Percentiles rank a stretch among this genome's conserved stretches.
Evolutionary conservation across 2,113 vertebrate species (phyloP).

Genomic region (Sinosuthora webbiana): DNA sequence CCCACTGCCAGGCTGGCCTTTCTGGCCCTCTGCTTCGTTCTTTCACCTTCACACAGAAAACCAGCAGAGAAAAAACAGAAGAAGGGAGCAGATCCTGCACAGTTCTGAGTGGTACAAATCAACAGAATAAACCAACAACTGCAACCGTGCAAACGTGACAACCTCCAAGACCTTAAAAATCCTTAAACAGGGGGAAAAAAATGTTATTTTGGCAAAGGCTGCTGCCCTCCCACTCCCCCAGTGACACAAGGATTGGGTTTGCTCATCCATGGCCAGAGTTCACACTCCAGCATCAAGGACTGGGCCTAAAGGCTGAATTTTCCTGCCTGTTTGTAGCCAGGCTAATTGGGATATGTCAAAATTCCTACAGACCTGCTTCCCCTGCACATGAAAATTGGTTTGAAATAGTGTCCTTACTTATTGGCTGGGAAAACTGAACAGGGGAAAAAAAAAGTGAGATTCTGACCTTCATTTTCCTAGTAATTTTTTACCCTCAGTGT

Average conservation of each 20-base stretch:
- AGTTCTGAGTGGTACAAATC: background rate
- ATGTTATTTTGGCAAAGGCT: background rate
- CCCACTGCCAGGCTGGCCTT: background rate
- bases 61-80: background rate
- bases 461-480: background rate
- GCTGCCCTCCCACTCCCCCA: background rate
- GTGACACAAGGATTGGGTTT: background rate
- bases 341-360: background rate
- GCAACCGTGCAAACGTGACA: background rate
- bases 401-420: background rate
- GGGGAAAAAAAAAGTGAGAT: background rate
- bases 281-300: background rate
- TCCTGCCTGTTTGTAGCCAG: background rate
- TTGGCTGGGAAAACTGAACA: background rate
- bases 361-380: background rate
- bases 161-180: background rate
- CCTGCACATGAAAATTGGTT: background rate
- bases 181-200: background rate
- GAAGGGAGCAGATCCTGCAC: background rate
- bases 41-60: rapidly evolving
- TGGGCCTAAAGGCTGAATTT: background rate
- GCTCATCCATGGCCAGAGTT: background rate
- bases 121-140: background rate
- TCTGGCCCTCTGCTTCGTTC: background rate
- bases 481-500: background rate